phyloP scores from a whole-genome alignment of 2,888 invertebrate species.

The Epinotia brunnichana region DNA sequence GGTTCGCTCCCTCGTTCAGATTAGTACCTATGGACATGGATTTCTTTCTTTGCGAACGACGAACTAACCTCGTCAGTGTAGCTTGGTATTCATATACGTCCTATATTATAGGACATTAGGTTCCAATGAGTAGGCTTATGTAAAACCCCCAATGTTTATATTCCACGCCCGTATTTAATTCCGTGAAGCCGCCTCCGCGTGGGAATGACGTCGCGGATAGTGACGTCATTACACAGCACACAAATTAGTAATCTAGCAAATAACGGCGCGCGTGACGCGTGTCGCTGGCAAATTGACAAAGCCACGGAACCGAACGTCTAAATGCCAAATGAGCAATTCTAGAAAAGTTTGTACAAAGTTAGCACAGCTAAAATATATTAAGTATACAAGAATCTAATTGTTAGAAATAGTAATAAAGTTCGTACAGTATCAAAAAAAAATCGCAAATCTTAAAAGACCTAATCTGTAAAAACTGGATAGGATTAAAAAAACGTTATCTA shows the following conservation, averaged over 20 bases:
- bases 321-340: not conserved
- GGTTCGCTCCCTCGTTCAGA: too few relatives aligned
- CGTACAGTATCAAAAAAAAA: too few relatives aligned
- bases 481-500: too few relatives aligned
- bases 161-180: slow-evolving; percentile 22
- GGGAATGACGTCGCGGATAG: slow-evolving; percentile 7
- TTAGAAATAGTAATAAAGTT: too few relatives aligned
- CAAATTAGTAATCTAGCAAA: slow-evolving; percentile 32
- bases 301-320: slow-evolving; percentile 6
- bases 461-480: too few relatives aligned
- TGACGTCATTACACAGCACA: slow-evolving; percentile 13
- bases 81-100: not conserved
- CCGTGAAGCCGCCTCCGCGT: slow-evolving; percentile 11
- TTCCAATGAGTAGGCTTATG: not conserved
- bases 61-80: too few relatives aligned
- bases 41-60: too few relatives aligned
- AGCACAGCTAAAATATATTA: too few relatives aligned
- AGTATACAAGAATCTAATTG: too few relatives aligned
- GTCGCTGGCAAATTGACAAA: slow-evolving; percentile 16
- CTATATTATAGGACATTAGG: not conserved
- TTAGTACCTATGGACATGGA: too few relatives aligned
- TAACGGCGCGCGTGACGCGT: slow-evolving; percentile 22
- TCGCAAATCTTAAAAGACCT: too few relatives aligned
- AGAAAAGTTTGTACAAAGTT: too few relatives aligned
- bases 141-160: slow-evolving; percentile 11